Base-by-base conservation (phyloP, 2,888 invertebrate species). In the Thereva unica region DNA sequence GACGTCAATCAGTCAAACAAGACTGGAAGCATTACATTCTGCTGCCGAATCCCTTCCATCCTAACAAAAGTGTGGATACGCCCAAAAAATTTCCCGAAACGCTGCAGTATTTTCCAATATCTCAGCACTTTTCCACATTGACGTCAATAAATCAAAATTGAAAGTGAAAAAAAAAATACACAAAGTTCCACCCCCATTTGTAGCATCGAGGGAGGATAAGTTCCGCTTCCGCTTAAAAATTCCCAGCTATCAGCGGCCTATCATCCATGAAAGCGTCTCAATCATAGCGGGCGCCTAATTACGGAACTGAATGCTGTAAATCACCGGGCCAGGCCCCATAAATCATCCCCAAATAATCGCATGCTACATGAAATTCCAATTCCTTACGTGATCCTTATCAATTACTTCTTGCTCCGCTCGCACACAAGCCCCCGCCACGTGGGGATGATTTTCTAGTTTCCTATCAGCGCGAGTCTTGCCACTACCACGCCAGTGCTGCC, bases 301-400 rank as follows among this genome's bases (percentile, higher is more conserved):
- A 59, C 42, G 47, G 47, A 37, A 42, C 8, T 12, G 57, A 47
- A 49, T 37, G 12, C 49, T 49, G 40, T 59, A 59, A 59, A 59
- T 59, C 59, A 59, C 59, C 23, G 59, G 2, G 23, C 37, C 40
- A 1, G 2, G 12, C 38, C 8, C 12, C 49, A 59, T 59, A 59
- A 59, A 59, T 59, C 59, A 59, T 59, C 49, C 12, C n/a, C 23
- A 40, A n/a, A 59, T 45, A 47, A 47, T 59, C 59, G 59, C 35
- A 37, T 59, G 10, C 38, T 37, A 37, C 8, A 47, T 47, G 59
- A 41, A 10, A 59, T 37, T 47, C 37, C 12, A 59, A 59, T 10
- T 37, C 38, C 42, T 59, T 49, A 59, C 59, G 59, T 59, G 59
- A 59, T 59, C 59, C 59, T 59, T 59, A 59, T 59, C 59, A 59